Conservation (phyloP, 2,888 invertebrate species). For the Stramonita haemastoma region DNA sequence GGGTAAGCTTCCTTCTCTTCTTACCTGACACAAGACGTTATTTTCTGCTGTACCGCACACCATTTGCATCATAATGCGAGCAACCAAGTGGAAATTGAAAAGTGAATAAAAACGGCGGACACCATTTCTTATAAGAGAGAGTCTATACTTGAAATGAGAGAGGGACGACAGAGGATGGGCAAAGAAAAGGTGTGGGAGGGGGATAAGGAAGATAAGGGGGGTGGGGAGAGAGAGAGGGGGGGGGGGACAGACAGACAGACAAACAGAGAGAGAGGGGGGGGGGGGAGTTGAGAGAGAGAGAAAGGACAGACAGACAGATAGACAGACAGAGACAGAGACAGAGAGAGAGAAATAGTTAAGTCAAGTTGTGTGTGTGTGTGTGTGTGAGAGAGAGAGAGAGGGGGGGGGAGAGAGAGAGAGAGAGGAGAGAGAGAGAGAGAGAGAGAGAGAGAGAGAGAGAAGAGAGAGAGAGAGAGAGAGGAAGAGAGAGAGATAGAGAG, state of each 20-base stretch:
- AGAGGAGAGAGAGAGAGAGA: neutral
- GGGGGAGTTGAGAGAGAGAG: neutral
- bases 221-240: no score
- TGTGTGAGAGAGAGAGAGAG: slow-evolving; percentile 29
- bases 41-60: neutral
- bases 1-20: neutral
- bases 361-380: no score
- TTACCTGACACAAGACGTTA: neutral
- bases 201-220: no score
- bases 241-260: neutral
- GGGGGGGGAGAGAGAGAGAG: neutral
- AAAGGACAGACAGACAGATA: neutral
- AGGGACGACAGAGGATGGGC: no score
- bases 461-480: no score
- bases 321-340: neutral
- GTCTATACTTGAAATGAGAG: no score
- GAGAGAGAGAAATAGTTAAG: neutral
- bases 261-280: neutral
- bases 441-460: neutral
- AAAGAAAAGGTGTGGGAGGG: no score
- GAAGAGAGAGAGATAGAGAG: neutral
- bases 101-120: neutral
- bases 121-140: no score
- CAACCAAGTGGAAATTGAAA: neutral
- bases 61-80: neutral